A percentile compares a stretch with the other conserved stretches of the same genome.
Conservation (phyloP, 2,888 invertebrate species). For the Vesta saturnalis region DNA sequence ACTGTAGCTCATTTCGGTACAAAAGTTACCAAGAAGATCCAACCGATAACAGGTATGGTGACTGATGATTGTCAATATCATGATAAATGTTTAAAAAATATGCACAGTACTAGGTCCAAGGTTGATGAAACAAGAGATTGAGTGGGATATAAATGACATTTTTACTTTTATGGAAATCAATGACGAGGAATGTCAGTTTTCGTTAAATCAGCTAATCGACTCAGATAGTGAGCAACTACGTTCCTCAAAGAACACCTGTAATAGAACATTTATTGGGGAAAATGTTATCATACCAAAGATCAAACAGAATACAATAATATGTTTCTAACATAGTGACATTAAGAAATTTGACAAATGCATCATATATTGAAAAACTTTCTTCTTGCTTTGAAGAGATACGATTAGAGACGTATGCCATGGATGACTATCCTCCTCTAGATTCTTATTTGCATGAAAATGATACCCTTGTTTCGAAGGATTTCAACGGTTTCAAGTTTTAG, state of each 20-base stretch:
- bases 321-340: constrained; percentile 13
- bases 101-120: constrained; percentile 10
- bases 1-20: neutral
- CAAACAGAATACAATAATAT: constrained; percentile 18
- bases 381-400: constrained; percentile 3
- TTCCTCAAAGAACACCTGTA: constrained; percentile 20
- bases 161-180: constrained; percentile 20
- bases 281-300: constrained; percentile 17
- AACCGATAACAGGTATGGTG: neutral
- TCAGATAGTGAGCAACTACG: neutral
- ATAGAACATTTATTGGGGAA: constrained; percentile 20
- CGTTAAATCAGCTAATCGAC: constrained; percentile 5
- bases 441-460: constrained; percentile 18
- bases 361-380: constrained; percentile 8
- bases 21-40: neutral
- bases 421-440: constrained; percentile 16
- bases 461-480: constrained; percentile 18
- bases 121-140: constrained; percentile 18
- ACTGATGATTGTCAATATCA: constrained; percentile 2
- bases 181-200: constrained; percentile 17
- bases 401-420: constrained; percentile 10
- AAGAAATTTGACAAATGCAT: constrained; percentile 13
- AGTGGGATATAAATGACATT: constrained; percentile 15
- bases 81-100: constrained; percentile 6
- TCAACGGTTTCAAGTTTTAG: constrained; percentile 9